Percentiles rank a stretch among this genome's conserved stretches.
Evolutionary conservation across 2,888 invertebrate species (phyloP).

Genomic region (Steinernema hermaphroditum): DNA sequence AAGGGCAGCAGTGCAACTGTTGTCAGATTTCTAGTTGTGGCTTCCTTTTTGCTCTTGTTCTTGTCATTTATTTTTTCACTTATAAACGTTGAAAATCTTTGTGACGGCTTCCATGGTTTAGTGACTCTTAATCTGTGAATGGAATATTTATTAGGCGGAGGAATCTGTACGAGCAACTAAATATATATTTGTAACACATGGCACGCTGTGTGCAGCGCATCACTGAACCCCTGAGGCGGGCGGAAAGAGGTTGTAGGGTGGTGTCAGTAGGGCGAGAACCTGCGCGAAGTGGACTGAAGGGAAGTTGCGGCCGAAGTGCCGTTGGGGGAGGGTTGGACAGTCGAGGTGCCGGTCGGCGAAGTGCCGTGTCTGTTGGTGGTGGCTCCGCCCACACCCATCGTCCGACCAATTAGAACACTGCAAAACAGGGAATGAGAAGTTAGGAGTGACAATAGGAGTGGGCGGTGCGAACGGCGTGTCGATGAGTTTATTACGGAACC

Average conservation of each 20-base stretch:
- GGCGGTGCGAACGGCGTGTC: background rate
- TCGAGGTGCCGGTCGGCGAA: background rate
- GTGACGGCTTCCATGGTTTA: too few relatives aligned
- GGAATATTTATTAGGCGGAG: conserved; percentile 12
- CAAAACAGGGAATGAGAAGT: conserved; percentile 20
- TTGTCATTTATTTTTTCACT: too few relatives aligned
- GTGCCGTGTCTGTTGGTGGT: background rate
- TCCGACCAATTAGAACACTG: conserved; percentile 22
- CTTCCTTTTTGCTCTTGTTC: too few relatives aligned
- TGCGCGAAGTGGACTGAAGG: conserved; percentile 10
- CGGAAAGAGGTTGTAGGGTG: conserved; percentile 26
- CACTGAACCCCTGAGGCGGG: conserved; percentile 22
- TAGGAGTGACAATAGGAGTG: background rate
- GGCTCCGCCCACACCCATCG: conserved; percentile 14
- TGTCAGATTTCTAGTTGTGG: background rate
- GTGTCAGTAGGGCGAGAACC: conserved; percentile 23
- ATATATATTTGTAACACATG: conserved; percentile 16
- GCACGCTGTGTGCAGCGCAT: background rate
- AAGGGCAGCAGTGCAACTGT: background rate
- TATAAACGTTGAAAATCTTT: too few relatives aligned
- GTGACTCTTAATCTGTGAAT: background rate
- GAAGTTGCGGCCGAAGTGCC: background rate
- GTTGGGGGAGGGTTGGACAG: background rate
- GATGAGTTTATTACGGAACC: too few relatives aligned
- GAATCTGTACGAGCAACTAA: conserved; percentile 19